Evolutionary conservation across 2,888 invertebrate species (phyloP).

Genomic region (Melieria picta): DNA sequence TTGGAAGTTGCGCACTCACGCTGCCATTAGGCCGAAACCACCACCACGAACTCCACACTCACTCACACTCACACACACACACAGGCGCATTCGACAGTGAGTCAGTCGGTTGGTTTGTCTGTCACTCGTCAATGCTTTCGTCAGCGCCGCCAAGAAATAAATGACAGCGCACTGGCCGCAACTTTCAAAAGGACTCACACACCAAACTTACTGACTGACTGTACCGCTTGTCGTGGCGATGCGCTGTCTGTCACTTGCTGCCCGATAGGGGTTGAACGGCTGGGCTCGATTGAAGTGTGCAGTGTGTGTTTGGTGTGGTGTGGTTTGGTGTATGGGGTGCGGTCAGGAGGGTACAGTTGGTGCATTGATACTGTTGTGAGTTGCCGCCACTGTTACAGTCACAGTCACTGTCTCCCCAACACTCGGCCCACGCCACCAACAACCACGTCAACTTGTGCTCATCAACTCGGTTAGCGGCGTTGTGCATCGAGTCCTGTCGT

Average conservation of each 20-base stretch:
- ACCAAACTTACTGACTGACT: conserved; percentile 2
- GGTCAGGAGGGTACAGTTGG: conserved; percentile 56
- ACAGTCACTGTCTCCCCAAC: conserved; percentile 36
- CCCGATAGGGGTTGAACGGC: neutral
- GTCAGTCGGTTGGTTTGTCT: conserved; percentile 51
- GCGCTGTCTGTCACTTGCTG: conserved; percentile 30
- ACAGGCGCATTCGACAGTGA: neutral
- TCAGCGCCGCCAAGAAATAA: conserved; percentile 24
- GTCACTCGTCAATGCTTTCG: conserved; percentile 37
- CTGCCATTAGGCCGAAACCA: conserved; percentile 52
- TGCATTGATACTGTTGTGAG: conserved; percentile 63
- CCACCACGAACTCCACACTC: conserved; percentile 12
- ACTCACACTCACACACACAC: neutral
- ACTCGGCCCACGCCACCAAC: conserved; percentile 6
- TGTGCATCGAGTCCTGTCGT: neutral
- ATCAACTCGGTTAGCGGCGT: neutral
- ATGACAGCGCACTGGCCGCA: conserved; percentile 11
- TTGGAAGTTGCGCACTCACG: conserved; percentile 47
- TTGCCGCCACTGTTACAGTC: conserved; percentile 37
- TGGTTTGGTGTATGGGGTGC: conserved; percentile 17
- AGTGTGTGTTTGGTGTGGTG: neutral
- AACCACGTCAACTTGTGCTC: conserved; percentile 7
- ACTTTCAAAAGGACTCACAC: neutral
- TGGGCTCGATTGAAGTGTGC: too few species aligned
- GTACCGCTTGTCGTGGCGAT: too few species aligned